A percentile compares a stretch with the other conserved stretches of the same genome.
These are phyloP conservation scores for Drosophila nigrodunni DNA, from an alignment of 1,140 invertebrate species.

Conservation along the genomic window DNA sequence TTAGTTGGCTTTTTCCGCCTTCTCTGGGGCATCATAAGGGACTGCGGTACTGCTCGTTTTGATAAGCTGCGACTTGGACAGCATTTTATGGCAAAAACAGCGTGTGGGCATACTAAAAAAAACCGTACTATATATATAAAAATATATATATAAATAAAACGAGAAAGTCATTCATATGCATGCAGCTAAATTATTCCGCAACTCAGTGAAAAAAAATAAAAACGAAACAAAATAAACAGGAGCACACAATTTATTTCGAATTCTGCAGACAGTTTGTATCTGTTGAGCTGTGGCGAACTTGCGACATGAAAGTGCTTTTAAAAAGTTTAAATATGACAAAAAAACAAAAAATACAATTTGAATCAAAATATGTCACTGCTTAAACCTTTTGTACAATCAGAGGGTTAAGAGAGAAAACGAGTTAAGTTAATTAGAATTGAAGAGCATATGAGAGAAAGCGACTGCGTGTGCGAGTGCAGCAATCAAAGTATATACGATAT, in stretches of 20 bases:
- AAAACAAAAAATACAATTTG: constrained; percentile 14
- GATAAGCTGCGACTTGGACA: constrained; percentile 59
- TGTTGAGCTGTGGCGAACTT: constrained; percentile 19
- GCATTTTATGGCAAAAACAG: constrained; percentile 50
- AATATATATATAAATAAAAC: constrained; percentile 27
- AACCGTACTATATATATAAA: neutral
- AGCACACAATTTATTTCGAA: constrained; percentile 10
- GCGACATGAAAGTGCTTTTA: constrained; percentile 19
- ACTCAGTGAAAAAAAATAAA: constrained; percentile 22
- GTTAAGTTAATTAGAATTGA: constrained; percentile 60
- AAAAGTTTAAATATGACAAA: constrained; percentile 18
- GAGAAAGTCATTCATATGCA: constrained; percentile 55
- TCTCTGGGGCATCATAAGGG: constrained; percentile 53
- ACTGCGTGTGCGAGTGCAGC: neutral
- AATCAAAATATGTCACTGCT: constrained; percentile 17
- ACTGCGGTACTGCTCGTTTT: constrained; percentile 52
- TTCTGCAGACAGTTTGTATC: neutral
- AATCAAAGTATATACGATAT: constrained; percentile 39
- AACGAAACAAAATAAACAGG: neutral
- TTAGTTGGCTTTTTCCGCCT: constrained; percentile 35
- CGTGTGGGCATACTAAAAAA: constrained; percentile 19
- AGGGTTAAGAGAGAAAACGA: neutral
- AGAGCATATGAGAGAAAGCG: neutral
- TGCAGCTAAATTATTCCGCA: constrained; percentile 60
- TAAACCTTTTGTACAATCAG: constrained; percentile 2